Evolutionary conservation across 2,888 invertebrate genomes (phyloP).

Genomic region (Zootermopsis nevadensis): DNA sequence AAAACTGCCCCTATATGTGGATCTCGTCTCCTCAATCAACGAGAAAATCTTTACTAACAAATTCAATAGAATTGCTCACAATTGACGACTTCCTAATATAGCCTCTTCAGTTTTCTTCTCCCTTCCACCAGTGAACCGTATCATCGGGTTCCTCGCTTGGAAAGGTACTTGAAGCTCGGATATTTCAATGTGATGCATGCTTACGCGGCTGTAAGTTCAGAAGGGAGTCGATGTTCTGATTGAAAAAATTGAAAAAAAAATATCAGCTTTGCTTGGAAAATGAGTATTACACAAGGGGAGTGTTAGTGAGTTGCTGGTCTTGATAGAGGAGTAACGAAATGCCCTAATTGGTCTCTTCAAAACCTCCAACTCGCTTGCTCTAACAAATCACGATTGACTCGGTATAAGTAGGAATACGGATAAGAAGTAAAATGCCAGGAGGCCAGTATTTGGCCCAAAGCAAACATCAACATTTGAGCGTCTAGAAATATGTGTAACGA

Average conservation of each 20-base stretch:
- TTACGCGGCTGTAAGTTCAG: constrained; percentile 4
- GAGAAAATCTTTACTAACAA: constrained; percentile 32
- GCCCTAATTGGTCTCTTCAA: constrained; percentile 41
- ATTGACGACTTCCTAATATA: constrained; percentile 29
- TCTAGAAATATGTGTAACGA: too few relatives aligned
- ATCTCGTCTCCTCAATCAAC: constrained; percentile 5
- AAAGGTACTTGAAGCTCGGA: constrained; percentile 1
- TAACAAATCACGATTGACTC: background rate
- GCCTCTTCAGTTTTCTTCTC: constrained; percentile 28
- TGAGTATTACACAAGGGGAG: background rate
- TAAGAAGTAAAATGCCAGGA: too few relatives aligned
- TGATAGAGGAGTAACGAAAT: background rate
- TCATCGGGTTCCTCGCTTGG: constrained; percentile 20
- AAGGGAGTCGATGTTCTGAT: constrained; percentile 14
- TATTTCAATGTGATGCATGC: constrained; percentile 10
- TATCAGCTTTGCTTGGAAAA: constrained; percentile 20
- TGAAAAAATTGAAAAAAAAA: constrained; percentile 2
- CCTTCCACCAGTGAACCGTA: constrained; percentile 29
- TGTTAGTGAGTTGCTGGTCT: background rate
- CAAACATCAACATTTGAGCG: too few relatives aligned
- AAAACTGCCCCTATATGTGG: background rate
- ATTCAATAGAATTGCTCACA: constrained; percentile 37
- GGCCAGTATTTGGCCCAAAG: too few relatives aligned
- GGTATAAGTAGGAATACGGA: too few relatives aligned
- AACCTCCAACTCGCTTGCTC: background rate